Conservation (phyloP, 2,888 invertebrate genomes). For the Drosophila birchii region DNA sequence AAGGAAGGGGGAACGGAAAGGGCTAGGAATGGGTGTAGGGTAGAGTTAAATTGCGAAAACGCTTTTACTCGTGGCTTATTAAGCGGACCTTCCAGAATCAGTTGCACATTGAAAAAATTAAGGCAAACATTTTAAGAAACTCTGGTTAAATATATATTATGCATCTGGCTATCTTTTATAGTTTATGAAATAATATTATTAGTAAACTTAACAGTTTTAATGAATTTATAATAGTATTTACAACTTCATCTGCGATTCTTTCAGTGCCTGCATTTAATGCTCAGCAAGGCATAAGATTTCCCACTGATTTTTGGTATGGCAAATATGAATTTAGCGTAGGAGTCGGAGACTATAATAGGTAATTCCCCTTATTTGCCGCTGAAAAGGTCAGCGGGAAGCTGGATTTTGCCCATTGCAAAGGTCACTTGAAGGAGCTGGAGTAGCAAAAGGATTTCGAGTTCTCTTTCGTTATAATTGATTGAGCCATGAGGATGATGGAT, state of each 20-base stretch:
- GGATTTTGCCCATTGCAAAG: conserved; percentile 23
- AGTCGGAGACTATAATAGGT: conserved; percentile 1
- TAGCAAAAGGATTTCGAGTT: conserved; percentile 24
- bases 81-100: not conserved
- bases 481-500: conserved; percentile 54
- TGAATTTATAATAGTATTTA: not conserved
- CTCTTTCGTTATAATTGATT: conserved; percentile 35
- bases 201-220: too few species aligned
- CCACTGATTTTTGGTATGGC: conserved; percentile 13
- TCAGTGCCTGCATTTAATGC: conserved; percentile 34
- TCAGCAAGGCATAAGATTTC: conserved; percentile 53
- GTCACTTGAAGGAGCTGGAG: conserved; percentile 23
- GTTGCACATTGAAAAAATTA: not conserved
- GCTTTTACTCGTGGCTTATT: conserved; percentile 26
- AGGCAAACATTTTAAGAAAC: too few species aligned
- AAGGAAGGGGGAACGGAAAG: not conserved
- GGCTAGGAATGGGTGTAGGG: not conserved
- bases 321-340: conserved; percentile 31
- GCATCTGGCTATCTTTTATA: too few species aligned
- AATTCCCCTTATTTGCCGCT: conserved; percentile 34
- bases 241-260: not conserved
- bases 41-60: conserved; percentile 25
- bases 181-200: too few species aligned
- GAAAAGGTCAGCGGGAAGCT: conserved; percentile 41
- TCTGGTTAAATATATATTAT: too few species aligned